Evolutionary conservation across 1,140 invertebrate species (phyloP).

Genomic region (Hesperophylax magnus): DNA sequence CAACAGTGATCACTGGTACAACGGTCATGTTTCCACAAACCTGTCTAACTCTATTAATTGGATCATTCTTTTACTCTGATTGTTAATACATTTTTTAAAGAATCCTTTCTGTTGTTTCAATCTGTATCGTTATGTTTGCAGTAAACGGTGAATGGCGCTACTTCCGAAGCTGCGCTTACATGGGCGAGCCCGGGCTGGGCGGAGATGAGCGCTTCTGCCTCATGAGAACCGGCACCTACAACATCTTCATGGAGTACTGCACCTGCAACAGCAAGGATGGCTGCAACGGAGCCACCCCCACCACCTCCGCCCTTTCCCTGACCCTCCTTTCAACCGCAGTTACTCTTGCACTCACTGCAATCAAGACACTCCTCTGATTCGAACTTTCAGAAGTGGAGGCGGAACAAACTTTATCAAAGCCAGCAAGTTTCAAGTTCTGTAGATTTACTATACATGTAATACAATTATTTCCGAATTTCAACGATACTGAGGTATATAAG

Average conservation of each 20-base stretch:
- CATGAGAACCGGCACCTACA: conserved; percentile 92
- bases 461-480: too few species aligned
- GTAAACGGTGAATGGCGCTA: conserved; percentile 93
- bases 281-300: conserved; percentile 77
- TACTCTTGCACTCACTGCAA: not conserved
- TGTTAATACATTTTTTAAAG: too few species aligned
- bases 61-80: too few species aligned
- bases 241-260: conserved; percentile 95
- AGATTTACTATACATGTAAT: too few species aligned
- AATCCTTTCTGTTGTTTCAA: too few species aligned
- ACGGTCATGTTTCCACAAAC: too few species aligned
- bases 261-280: conserved; percentile 94
- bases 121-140: conserved; percentile 65
- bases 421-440: too few species aligned
- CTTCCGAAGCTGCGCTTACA: conserved; percentile 89
- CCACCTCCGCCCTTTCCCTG: not conserved
- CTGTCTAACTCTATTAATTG: too few species aligned
- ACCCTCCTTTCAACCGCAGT: not conserved
- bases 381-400: too few species aligned
- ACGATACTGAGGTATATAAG: too few species aligned
- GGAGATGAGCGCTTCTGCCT: conserved; percentile 93
- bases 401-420: too few species aligned
- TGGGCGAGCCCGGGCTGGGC: conserved; percentile 90
- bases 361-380: not conserved
- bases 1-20: too few species aligned